Evolutionary conservation across 2,888 invertebrate genomes (phyloP).

Genomic region (Ligdia adustata): DNA sequence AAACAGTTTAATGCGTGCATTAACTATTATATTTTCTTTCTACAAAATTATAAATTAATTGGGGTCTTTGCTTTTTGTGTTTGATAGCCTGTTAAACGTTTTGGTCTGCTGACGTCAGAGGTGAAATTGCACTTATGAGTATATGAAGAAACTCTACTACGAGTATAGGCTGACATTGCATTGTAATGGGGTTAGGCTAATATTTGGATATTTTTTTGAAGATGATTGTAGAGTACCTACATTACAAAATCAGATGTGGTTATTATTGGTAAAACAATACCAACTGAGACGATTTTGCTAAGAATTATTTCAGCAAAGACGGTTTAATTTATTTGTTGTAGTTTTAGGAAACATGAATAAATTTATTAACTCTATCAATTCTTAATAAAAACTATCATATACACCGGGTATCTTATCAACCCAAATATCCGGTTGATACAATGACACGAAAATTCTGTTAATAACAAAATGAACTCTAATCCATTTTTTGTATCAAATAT

Average conservation of each 20-base stretch:
- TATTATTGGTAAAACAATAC: no score
- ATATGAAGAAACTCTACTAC: constrained; percentile 8
- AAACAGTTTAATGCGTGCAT: no score
- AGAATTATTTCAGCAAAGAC: no score
- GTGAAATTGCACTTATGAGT: constrained; percentile 22
- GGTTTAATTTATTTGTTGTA: no score
- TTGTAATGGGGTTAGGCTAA: constrained; percentile 1
- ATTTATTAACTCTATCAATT: not conserved
- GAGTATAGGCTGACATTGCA: not conserved
- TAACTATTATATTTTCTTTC: no score
- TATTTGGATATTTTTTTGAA: not conserved
- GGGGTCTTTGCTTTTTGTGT: constrained; percentile 16
- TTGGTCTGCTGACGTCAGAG: constrained; percentile 24
- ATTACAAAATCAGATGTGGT: no score
- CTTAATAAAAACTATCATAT: not conserved
- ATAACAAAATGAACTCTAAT: not conserved
- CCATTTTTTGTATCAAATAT: not conserved
- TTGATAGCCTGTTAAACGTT: constrained; percentile 26
- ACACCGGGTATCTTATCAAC: constrained; percentile 5
- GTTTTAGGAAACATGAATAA: no score
- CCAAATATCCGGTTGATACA: no score
- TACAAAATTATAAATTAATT: no score
- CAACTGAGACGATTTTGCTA: no score
- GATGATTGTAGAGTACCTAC: not conserved
- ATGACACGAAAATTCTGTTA: not conserved